Conservation (phyloP, 2,888 invertebrate genomes). For the Drosophila niveifrons region DNA sequence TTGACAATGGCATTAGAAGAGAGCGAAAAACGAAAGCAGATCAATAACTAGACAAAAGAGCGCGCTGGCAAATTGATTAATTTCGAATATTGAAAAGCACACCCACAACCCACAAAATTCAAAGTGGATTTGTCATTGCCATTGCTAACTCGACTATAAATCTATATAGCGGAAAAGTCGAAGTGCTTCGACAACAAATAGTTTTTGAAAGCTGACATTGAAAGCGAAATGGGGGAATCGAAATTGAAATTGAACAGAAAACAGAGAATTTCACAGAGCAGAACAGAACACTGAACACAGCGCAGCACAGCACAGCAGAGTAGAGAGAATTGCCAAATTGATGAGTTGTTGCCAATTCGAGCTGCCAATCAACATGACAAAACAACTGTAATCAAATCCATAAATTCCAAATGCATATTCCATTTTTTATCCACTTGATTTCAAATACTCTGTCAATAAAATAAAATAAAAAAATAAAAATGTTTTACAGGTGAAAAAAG, state of each 20-base stretch:
- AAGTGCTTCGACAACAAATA: constrained; percentile 27
- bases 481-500: neutral
- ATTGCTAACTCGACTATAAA: constrained; percentile 30
- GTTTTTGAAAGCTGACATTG: constrained; percentile 41
- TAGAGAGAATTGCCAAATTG: constrained; percentile 42
- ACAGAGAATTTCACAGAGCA: constrained; percentile 8
- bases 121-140: constrained; percentile 33
- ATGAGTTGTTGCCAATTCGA: constrained; percentile 68
- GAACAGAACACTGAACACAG: neutral
- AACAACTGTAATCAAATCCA: constrained; percentile 70
- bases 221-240: constrained; percentile 23
- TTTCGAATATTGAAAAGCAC: constrained; percentile 36
- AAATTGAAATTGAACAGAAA: constrained; percentile 39
- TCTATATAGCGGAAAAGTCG: constrained; percentile 3
- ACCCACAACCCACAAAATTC: constrained; percentile 18
- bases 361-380: constrained; percentile 78
- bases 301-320: constrained; percentile 1
- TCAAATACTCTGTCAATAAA: constrained; percentile 36
- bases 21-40: constrained; percentile 21
- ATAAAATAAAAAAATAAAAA: constrained; percentile 1
- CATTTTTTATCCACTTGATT: constrained; percentile 28
- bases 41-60: constrained; percentile 16
- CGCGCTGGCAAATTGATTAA: constrained; percentile 54
- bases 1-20: constrained; percentile 18
- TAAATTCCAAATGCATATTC: constrained; percentile 67